Evolutionary conservation across 2,888 invertebrate species (phyloP).

Genomic region (Tiliacea aurago): DNA sequence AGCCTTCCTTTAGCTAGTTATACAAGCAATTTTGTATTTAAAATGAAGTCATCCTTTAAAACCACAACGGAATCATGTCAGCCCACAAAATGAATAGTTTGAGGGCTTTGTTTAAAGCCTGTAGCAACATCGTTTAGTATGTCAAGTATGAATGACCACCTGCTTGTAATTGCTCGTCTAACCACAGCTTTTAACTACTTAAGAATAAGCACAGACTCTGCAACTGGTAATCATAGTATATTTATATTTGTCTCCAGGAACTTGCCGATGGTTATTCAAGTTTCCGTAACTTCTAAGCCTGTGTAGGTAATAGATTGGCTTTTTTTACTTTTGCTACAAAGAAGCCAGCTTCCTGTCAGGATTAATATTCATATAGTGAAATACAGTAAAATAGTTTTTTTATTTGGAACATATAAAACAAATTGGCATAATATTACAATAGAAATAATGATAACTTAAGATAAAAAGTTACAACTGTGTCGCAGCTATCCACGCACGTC

Average conservation of each 20-base stretch:
- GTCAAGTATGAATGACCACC: slow-evolving; percentile 64
- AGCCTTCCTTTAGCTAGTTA: background rate
- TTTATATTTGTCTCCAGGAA: background rate
- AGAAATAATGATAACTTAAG: too few species aligned
- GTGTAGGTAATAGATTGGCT: too few species aligned
- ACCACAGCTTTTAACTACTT: slow-evolving; percentile 60
- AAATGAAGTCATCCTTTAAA: slow-evolving; percentile 18
- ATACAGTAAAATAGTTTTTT: too few species aligned
- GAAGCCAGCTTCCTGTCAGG: too few species aligned
- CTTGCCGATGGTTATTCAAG: background rate
- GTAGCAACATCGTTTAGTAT: slow-evolving; percentile 56
- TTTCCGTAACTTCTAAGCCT: background rate
- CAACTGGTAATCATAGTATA: background rate
- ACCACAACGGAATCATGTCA: slow-evolving; percentile 42
- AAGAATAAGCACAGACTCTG: slow-evolving; percentile 36
- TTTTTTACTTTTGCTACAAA: too few species aligned
- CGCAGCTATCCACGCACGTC: too few species aligned
- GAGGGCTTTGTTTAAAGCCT: slow-evolving; percentile 47
- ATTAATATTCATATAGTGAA: too few species aligned
- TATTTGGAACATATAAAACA: too few species aligned
- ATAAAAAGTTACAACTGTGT: too few species aligned
- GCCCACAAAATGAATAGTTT: slow-evolving; percentile 37
- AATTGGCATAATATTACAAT: too few species aligned
- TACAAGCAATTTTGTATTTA: background rate
- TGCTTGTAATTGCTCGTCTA: slow-evolving; percentile 55